Evolutionary conservation across 2,888 invertebrate species (phyloP).

Genomic region (Tetropium fuscum): DNA sequence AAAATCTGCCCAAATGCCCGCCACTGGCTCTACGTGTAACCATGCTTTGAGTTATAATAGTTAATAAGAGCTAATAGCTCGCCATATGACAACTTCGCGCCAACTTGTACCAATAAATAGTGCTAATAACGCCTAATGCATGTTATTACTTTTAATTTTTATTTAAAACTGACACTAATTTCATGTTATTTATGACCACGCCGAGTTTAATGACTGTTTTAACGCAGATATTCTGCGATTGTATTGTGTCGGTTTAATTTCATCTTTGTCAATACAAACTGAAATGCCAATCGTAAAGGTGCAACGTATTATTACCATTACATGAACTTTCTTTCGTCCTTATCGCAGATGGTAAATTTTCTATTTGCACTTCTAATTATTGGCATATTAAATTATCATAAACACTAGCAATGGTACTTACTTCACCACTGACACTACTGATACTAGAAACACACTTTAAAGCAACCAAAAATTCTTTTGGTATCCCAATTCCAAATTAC

Average conservation of each 20-base stretch:
- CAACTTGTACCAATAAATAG: constrained; percentile 42
- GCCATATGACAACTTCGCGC: constrained; percentile 49
- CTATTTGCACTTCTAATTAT: no score
- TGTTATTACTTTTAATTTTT: constrained; percentile 46
- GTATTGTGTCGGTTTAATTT: constrained; percentile 2
- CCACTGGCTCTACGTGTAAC: constrained; percentile 30
- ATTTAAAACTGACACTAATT: constrained; percentile 41
- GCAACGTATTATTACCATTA: not conserved
- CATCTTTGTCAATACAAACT: no score
- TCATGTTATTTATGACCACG: constrained; percentile 27
- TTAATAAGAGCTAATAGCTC: constrained; percentile 43
- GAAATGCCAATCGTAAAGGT: not conserved
- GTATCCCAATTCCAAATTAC: no score
- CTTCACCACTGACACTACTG: no score
- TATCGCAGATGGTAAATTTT: no score
- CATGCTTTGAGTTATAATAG: constrained; percentile 23
- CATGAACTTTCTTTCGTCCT: no score
- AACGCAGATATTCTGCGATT: constrained; percentile 9
- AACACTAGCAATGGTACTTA: no score
- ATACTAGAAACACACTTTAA: no score
- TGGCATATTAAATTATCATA: no score
- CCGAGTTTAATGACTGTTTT: constrained; percentile 24
- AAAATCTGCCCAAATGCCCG: constrained; percentile 47
- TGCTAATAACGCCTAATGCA: constrained; percentile 48
- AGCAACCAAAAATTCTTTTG: no score